Evolutionary conservation across 2,888 invertebrate species (phyloP).

Genomic region (Trisateles emortualis): DNA sequence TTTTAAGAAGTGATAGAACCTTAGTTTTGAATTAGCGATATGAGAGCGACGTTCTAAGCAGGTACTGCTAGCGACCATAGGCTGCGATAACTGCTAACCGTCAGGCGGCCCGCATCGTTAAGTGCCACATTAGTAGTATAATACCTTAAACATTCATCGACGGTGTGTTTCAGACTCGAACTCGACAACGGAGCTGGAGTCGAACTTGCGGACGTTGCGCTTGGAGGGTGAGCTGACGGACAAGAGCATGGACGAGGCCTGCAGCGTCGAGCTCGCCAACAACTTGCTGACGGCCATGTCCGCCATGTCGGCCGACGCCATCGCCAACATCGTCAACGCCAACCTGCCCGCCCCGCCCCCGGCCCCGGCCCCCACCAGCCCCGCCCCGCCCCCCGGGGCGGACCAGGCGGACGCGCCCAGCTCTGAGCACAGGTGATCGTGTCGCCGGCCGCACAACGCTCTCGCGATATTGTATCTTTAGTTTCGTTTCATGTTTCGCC

Average conservation of each 20-base stretch:
- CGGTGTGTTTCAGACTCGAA: conserved; percentile 20
- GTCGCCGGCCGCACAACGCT: neutral
- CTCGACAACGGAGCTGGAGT: conserved; percentile 30
- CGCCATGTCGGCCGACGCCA: conserved; percentile 65
- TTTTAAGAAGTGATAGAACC: too few species aligned
- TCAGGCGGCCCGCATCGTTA: too few species aligned
- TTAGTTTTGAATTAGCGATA: too few species aligned
- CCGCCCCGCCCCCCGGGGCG: conserved; percentile 3
- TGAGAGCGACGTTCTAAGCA: too few species aligned
- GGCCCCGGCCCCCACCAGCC: conserved; percentile 5
- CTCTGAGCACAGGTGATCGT: conserved; percentile 20
- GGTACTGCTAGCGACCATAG: too few species aligned
- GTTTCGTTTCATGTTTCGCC: neutral
- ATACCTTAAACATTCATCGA: too few species aligned
- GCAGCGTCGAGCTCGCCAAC: conserved; percentile 62
- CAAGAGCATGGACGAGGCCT: conserved; percentile 40
- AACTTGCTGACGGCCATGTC: conserved; percentile 76
- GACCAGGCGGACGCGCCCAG: neutral
- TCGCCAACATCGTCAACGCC: conserved; percentile 64
- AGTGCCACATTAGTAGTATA: too few species aligned
- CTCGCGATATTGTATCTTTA: conserved; percentile 16
- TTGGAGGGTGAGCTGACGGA: conserved; percentile 21
- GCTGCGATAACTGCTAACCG: too few species aligned
- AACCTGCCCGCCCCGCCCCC: conserved; percentile 43
- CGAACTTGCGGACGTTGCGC: conserved; percentile 23